Evolutionary conservation across 1,140 invertebrate genomes (phyloP), one percentile per base, ranked within the genome.

Genomic region (Triops longicaudatus): DNA sequence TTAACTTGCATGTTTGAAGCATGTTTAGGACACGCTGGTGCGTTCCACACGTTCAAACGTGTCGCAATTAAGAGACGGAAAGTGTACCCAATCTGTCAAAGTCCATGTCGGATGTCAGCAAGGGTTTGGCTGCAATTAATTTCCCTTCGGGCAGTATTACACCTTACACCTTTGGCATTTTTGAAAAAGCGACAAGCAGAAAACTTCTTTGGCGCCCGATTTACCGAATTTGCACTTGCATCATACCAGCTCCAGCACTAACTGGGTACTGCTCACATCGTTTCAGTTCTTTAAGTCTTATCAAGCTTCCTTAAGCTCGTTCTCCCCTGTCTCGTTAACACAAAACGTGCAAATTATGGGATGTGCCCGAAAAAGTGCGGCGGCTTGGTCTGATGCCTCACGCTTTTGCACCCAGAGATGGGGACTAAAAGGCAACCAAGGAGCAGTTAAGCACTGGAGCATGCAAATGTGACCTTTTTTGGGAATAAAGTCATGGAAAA

Each of bases 61-160:
- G 50, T 22, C 17, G 50, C 50, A 63, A 22, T 63, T 63, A 63
- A 63, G n/a, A 63, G 50, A 63, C 50, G 10, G 17, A 63, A 63
- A 63, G 50, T 63, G 50, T 63, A 17, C 50, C 50, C 50, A 63
- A 63, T 63, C 50, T 63, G 50, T 63, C 50, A 63, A 63, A 63
- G 50, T 63, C 50, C 50, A 22, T 63, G 50, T 63, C 50, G 50
- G 50, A 63, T 22, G 50, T 63, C 50, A 63, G 50, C 50, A 22
- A 63, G 22, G 50, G 50, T 63, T 63, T 63, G 50, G 17, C 50
- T 22, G 50, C 50, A 63, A 63, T 63, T 22, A 63, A 63, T 63
- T 63, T 9, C 44, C 44, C 44, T 9, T 63, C 50, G 17, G 17
- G 14, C 50, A n/a, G 14, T 22, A n/a, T 4, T 22, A 63, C 50